phyloP scores from a whole-genome alignment of 2,797 vertebrate species.

The Sebastolobus altivelis region DNA sequence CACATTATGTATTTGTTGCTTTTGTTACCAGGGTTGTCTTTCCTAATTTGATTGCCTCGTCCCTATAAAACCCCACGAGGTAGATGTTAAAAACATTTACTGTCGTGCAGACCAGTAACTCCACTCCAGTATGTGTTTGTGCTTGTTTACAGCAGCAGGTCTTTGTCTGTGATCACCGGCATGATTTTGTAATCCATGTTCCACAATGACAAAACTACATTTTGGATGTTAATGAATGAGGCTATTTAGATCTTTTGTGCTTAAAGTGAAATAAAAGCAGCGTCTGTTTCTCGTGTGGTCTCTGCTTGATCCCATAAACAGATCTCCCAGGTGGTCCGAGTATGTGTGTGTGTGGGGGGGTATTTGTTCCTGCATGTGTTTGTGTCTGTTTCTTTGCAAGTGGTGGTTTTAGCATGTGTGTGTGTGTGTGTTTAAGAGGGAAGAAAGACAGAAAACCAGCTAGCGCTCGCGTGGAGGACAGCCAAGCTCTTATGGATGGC shows the following conservation, averaged over 20 bases:
- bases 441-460: slow-evolving; percentile 79
- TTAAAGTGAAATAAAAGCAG: slow-evolving; percentile 66
- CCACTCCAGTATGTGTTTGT: slow-evolving; percentile 40
- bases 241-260: slow-evolving; percentile 52
- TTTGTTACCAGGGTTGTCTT: slow-evolving; percentile 59
- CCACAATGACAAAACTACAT: slow-evolving; percentile 38
- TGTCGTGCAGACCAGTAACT: slow-evolving; percentile 16
- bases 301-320: slow-evolving; percentile 87
- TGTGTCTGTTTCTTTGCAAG: slow-evolving; percentile 37
- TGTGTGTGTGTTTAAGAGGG: slow-evolving; percentile 50
- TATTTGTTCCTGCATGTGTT: slow-evolving; percentile 24
- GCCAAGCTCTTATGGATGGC: slow-evolving; percentile 70
- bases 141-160: slow-evolving; percentile 52
- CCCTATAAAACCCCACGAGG: slow-evolving; percentile 34
- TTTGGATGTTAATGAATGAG: slow-evolving; percentile 55
- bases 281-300: slow-evolving; percentile 70
- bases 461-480: slow-evolving; percentile 61
- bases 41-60: slow-evolving; percentile 31
- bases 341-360: slow-evolving; percentile 31
- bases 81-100: slow-evolving; percentile 28
- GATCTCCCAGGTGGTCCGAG: slow-evolving; percentile 89
- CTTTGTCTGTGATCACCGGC: slow-evolving; percentile 53
- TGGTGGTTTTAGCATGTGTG: slow-evolving; percentile 32
- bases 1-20: slow-evolving; percentile 54
- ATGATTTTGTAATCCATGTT: slow-evolving; percentile 36